Conservation (phyloP, 2,888 invertebrate genomes). For the Mimumesa dahlbomi region DNA sequence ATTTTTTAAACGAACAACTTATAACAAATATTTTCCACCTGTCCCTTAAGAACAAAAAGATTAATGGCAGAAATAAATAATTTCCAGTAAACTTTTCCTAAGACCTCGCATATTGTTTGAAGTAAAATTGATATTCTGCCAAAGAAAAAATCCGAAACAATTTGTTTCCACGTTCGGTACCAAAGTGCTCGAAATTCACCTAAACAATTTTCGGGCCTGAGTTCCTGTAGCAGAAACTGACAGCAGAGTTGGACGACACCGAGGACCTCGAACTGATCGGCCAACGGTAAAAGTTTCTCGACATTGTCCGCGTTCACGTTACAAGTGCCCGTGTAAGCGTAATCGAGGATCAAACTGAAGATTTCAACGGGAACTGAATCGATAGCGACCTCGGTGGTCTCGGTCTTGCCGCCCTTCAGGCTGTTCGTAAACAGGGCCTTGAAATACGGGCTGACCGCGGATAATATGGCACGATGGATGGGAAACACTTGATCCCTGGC, state of each 20-base stretch:
- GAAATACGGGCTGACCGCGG: conserved; percentile 88
- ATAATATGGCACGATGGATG: conserved; percentile 87
- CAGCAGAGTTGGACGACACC: conserved; percentile 88
- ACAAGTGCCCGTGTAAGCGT: conserved; percentile 88
- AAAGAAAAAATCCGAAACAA: too few species aligned
- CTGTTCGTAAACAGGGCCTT: conserved; percentile 87
- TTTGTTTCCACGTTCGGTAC: too few species aligned
- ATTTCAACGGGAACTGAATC: conserved; percentile 82
- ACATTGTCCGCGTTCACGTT: conserved; percentile 85
- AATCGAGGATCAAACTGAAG: conserved; percentile 87
- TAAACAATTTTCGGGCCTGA: conserved; percentile 86
- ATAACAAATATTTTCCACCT: too few species aligned
- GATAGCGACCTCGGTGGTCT: conserved; percentile 84
- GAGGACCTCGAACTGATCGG: conserved; percentile 88
- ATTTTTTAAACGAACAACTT: too few species aligned
- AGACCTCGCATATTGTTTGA: too few species aligned
- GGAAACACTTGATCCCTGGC: conserved; percentile 84
- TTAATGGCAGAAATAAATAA: too few species aligned
- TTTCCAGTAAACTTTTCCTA: too few species aligned
- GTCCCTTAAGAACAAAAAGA: too few species aligned
- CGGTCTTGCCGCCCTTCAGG: conserved; percentile 83
- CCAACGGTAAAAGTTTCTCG: conserved; percentile 85
- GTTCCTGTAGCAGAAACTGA: conserved; percentile 84
- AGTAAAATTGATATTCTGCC: too few species aligned
- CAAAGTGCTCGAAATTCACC: too few species aligned